Evolutionary conservation across 2,113 vertebrate species (phyloP).

Genomic region (Campylomormyrus numenius): DNA sequence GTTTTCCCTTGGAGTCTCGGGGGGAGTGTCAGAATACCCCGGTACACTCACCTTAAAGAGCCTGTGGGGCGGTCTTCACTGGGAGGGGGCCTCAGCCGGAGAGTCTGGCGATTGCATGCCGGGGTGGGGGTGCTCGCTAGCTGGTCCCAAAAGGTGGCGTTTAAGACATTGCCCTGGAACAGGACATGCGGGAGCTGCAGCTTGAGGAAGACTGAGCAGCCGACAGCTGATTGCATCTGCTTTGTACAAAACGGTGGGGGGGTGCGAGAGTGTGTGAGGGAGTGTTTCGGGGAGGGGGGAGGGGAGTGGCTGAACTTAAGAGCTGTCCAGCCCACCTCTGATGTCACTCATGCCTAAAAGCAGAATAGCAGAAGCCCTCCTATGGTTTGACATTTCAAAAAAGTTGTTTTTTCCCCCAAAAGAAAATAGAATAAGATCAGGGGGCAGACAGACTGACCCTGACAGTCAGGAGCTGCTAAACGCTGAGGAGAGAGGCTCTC

Average conservation of each 20-base stretch:
- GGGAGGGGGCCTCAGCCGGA: not conserved
- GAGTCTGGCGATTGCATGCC: constrained; percentile 11
- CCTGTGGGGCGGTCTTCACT: not conserved
- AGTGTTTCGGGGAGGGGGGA: constrained; percentile 17
- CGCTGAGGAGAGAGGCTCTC: not conserved
- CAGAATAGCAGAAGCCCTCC: constrained; percentile 32
- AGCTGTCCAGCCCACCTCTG: constrained; percentile 68
- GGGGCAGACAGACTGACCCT: not conserved
- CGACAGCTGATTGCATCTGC: constrained; percentile 41
- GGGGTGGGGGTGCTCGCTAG: constrained; percentile 16
- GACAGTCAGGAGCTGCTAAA: not conserved
- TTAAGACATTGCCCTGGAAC: constrained; percentile 52
- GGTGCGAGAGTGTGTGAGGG: constrained; percentile 7
- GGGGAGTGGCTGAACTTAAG: constrained; percentile 25
- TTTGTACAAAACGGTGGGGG: constrained; percentile 56
- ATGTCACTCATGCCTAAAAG: constrained; percentile 61
- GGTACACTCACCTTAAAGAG: constrained; percentile 14
- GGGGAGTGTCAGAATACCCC: not conserved
- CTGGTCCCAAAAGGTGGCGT: constrained; percentile 32
- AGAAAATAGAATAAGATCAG: constrained; percentile 16
- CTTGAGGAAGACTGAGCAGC: constrained; percentile 42
- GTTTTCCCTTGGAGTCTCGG: not conserved
- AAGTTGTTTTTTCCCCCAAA: not conserved
- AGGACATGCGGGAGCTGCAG: constrained; percentile 45
- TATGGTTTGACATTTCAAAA: constrained; percentile 28